phyloP scores from a whole-genome alignment of 1,140 invertebrate genomes.

The Drosophila chauvacae region DNA sequence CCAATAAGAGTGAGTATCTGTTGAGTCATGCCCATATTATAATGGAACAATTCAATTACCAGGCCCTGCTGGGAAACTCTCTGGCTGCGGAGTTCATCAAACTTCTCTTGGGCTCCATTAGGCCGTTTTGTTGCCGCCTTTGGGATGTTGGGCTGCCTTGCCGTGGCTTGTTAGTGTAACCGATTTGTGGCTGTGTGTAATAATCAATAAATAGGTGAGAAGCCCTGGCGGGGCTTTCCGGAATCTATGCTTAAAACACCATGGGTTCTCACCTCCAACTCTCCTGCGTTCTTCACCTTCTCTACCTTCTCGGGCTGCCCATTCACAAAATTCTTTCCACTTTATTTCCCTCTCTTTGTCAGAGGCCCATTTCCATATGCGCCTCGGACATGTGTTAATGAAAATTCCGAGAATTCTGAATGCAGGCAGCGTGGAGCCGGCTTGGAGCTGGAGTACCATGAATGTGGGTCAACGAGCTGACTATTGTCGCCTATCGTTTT shows the following conservation, averaged over 20 bases:
- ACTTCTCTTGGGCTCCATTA: slow-evolving; percentile 37
- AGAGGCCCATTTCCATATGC: slow-evolving; percentile 64
- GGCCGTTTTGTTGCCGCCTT: slow-evolving; percentile 14
- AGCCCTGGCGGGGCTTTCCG: slow-evolving; percentile 43
- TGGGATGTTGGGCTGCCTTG: slow-evolving; percentile 15
- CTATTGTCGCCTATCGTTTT: slow-evolving; percentile 74
- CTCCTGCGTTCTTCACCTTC: background rate
- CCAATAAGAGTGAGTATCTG: slow-evolving; percentile 40
- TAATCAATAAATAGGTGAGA: slow-evolving; percentile 75
- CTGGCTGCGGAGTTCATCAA: slow-evolving; percentile 66
- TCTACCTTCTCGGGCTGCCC: slow-evolving; percentile 22
- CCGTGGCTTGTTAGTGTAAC: slow-evolving; percentile 74
- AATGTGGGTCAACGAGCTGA: slow-evolving; percentile 78
- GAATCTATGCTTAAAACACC: slow-evolving; percentile 33
- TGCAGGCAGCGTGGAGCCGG: slow-evolving; percentile 33
- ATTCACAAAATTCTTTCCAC: slow-evolving; percentile 69
- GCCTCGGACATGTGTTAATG: slow-evolving; percentile 76
- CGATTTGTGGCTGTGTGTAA: slow-evolving; percentile 60
- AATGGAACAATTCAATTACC: slow-evolving; percentile 80
- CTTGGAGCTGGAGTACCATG: slow-evolving; percentile 30
- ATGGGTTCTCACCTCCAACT: slow-evolving; percentile 14
- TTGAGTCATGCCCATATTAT: slow-evolving; percentile 72
- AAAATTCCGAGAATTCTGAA: slow-evolving; percentile 76
- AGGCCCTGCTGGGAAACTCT: slow-evolving; percentile 60
- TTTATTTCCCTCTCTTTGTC: slow-evolving; percentile 45